Conservation (phyloP, 2,797 vertebrate genomes). For the Hybognathus amarus region DNA sequence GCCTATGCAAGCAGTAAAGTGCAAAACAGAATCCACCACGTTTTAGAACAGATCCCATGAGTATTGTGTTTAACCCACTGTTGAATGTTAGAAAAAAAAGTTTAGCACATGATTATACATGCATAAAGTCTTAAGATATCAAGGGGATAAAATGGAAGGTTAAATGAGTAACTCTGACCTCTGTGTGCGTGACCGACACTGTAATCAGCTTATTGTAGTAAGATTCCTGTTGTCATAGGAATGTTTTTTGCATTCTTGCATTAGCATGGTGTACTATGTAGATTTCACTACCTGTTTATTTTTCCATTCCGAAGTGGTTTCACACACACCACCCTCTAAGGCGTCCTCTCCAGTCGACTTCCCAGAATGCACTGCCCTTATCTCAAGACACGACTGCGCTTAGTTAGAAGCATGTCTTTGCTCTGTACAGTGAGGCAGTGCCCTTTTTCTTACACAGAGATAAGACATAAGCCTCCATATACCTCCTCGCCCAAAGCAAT, state of each 20-base stretch:
- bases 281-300: constrained; percentile 3
- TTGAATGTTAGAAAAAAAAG: not conserved
- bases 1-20: not conserved
- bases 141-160: not conserved
- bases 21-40: not conserved
- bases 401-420: not conserved
- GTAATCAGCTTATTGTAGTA: constrained; percentile 26
- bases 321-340: constrained; percentile 20
- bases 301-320: not conserved
- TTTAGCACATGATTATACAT: constrained; percentile 8
- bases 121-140: not conserved
- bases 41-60: not conserved
- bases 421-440: not conserved
- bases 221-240: constrained; percentile 1
- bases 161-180: constrained; percentile 1
- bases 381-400: constrained; percentile 10
- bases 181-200: constrained; percentile 9
- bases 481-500: not conserved
- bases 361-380: constrained; percentile 31
- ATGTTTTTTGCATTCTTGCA: constrained; percentile 11
- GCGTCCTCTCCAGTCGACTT: not conserved
- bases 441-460: constrained; percentile 3
- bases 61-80: not conserved
- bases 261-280: not conserved
- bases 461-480: constrained; percentile 7